A percentile compares a stretch with the other conserved stretches of the same genome.
Conservation (phyloP, 2,797 vertebrate genomes). For the Karalla daura region DNA sequence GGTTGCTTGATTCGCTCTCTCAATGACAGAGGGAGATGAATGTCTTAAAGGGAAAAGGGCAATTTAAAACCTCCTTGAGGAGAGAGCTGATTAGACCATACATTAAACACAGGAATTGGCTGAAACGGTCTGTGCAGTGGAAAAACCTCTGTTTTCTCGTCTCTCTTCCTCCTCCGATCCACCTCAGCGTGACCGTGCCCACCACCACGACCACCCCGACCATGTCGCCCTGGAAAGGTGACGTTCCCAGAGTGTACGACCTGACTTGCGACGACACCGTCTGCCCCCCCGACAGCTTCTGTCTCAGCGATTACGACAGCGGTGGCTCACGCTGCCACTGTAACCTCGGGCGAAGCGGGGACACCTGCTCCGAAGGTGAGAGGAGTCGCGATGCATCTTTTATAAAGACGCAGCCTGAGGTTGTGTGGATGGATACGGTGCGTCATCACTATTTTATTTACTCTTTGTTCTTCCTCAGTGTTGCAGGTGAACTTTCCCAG, state of each 20-base stretch:
- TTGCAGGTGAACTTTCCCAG: constrained; percentile 91
- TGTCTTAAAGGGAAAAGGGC: not conserved
- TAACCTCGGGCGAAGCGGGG: constrained; percentile 89
- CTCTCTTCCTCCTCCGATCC: constrained; percentile 5
- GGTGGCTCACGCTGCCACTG: constrained; percentile 93
- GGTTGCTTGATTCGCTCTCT: not conserved
- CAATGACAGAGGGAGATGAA: not conserved
- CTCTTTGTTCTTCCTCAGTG: constrained; percentile 77
- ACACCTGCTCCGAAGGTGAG: constrained; percentile 88
- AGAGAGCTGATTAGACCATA: not conserved
- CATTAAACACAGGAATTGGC: not conserved
- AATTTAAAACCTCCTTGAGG: not conserved
- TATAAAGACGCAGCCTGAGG: not conserved
- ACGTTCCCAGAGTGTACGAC: constrained; percentile 83
- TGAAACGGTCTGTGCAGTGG: no score
- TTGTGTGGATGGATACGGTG: no score
- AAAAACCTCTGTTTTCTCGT: no score
- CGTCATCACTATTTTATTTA: not conserved
- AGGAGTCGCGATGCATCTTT: not conserved
- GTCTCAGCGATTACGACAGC: constrained; percentile 87
- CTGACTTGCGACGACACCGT: constrained; percentile 88
- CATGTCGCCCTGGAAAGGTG: constrained; percentile 68
- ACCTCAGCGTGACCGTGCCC: constrained; percentile 46
- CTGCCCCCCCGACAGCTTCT: constrained; percentile 93
- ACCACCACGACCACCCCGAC: constrained; percentile 48